phyloP scores from a whole-genome alignment of 2,113 vertebrate genomes.

The Athene cunicularia region DNA sequence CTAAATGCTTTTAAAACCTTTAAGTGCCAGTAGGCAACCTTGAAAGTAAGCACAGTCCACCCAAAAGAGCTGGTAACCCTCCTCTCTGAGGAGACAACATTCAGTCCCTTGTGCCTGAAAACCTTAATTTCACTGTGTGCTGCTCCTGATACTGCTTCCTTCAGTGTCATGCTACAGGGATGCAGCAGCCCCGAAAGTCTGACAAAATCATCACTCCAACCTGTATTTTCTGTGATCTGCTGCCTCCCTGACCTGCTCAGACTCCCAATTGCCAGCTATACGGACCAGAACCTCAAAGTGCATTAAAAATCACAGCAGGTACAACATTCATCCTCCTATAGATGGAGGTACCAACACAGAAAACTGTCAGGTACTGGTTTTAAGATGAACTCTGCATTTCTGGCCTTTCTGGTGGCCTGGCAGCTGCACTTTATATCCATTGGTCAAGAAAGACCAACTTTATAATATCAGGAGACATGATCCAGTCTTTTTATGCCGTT shows the following conservation, averaged over 20 bases:
- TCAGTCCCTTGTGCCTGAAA: neutral
- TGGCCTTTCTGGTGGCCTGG: neutral
- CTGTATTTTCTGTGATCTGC: neutral
- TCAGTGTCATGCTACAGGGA: fast-evolving
- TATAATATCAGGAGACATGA: neutral
- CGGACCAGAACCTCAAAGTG: too few relatives aligned
- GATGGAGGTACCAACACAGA: neutral
- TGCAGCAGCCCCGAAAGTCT: neutral
- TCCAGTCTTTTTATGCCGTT: neutral
- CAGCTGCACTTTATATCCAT: neutral
- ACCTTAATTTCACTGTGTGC: neutral
- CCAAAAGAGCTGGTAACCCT: fast-evolving
- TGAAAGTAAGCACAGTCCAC: neutral
- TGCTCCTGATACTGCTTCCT: fast-evolving
- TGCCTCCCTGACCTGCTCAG: neutral
- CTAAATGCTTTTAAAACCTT: neutral
- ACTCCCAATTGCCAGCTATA: neutral
- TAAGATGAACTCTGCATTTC: neutral
- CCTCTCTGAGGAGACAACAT: neutral
- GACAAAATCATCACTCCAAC: neutral
- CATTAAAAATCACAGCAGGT: neutral
- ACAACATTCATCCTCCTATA: neutral
- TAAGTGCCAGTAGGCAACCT: neutral
- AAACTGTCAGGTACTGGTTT: neutral
- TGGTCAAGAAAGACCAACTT: neutral